Evolutionary conservation across 2,888 invertebrate genomes (phyloP).

Genomic region (Axea sp.): DNA sequence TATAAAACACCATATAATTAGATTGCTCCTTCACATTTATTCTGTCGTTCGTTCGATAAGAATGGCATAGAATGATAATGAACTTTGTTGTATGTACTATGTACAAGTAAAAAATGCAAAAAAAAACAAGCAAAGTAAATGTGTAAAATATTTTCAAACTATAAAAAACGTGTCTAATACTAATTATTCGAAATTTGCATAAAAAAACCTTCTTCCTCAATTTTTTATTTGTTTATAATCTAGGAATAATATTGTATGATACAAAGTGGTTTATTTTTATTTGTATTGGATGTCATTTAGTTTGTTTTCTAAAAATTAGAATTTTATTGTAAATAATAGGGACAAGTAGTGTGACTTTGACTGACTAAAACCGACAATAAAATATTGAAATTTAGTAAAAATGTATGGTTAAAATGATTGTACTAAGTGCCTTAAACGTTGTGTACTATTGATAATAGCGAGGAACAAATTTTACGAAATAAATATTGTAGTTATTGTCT

Average conservation of each 20-base stretch:
- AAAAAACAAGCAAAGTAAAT: slow-evolving; percentile 46
- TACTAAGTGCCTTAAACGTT: slow-evolving; percentile 30
- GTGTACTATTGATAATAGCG: slow-evolving; percentile 14
- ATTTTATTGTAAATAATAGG: slow-evolving; percentile 54
- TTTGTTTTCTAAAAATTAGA: slow-evolving; percentile 49
- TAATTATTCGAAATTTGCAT: slow-evolving; percentile 19
- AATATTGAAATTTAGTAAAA: slow-evolving; percentile 27
- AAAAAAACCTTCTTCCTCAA: slow-evolving; percentile 11
- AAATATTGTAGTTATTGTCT: slow-evolving; percentile 43
- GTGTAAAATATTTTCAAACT: slow-evolving; percentile 52
- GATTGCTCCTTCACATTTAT: slow-evolving; percentile 64
- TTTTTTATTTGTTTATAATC: slow-evolving; percentile 37
- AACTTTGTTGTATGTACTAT: slow-evolving; percentile 73
- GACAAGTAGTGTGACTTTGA: slow-evolving; percentile 33
- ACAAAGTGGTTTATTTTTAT: slow-evolving; percentile 26
- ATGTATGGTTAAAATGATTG: slow-evolving; percentile 17
- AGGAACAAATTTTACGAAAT: slow-evolving; percentile 40
- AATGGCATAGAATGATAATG: slow-evolving; percentile 46
- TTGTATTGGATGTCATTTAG: slow-evolving; percentile 32
- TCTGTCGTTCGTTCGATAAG: slow-evolving; percentile 40
- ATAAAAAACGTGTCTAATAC: slow-evolving; percentile 2
- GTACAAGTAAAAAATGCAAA: slow-evolving; percentile 73
- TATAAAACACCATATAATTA: slow-evolving; percentile 16
- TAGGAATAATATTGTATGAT: slow-evolving; percentile 42
- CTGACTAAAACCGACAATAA: slow-evolving; percentile 31